Conservation (phyloP, 30 jellyfish, hydroid and myxozoan genomes). For the Cassiopea xamachana region DNA sequence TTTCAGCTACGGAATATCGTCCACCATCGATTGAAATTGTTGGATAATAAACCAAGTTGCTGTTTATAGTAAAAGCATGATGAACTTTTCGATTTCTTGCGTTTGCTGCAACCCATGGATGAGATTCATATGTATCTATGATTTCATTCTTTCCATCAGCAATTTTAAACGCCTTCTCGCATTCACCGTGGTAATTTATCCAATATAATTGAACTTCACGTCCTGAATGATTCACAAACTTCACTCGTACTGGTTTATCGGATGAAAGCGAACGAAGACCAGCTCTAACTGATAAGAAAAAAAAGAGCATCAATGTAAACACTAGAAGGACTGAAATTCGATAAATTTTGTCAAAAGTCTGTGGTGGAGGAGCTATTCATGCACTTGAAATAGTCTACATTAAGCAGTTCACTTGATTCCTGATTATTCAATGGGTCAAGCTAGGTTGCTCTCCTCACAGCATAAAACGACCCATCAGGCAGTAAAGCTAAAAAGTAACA, state of each 20-base stretch:
- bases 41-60: constrained; percentile 89
- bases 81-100: constrained; percentile 93
- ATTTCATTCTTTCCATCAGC: constrained; percentile 91
- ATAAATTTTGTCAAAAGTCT: no score
- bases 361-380: no score
- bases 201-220: constrained; percentile 94
- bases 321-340: no score
- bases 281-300: constrained; percentile 68
- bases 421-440: no score
- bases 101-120: constrained; percentile 99
- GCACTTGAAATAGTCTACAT: no score
- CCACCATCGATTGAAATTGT: constrained; percentile 91
- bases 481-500: no score
- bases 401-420: no score
- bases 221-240: constrained; percentile 97
- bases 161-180: constrained; percentile 95
- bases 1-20: constrained; percentile 83
- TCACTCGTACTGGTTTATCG: constrained; percentile 96
- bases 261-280: constrained; percentile 91
- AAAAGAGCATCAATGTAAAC: not conserved
- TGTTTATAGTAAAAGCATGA: constrained; percentile 91
- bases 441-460: no score
- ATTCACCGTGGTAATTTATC: constrained; percentile 92
- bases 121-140: constrained; percentile 93
- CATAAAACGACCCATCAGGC: no score